These are phyloP conservation scores for Amphipoea lucens DNA, from an alignment of 2,888 invertebrate genomes.

Conservation along the genomic window DNA sequence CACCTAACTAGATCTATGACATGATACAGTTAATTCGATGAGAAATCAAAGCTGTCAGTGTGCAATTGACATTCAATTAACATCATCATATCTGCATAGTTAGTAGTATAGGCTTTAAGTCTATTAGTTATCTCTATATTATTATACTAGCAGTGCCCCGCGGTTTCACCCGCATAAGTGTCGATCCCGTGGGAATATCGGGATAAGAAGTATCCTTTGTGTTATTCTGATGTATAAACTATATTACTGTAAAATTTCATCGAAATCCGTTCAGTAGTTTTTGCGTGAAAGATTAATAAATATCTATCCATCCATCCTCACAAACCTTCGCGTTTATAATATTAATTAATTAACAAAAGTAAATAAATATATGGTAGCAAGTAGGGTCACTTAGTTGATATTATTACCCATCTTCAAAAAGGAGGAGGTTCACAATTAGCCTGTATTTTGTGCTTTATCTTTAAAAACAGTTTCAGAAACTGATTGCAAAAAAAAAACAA, in stretches of 20 bases:
- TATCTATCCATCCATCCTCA: too few relatives aligned
- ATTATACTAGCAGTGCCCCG: not conserved
- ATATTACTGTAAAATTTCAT: not conserved
- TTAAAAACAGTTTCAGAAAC: not conserved
- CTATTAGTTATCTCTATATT: not conserved
- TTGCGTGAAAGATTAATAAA: too few relatives aligned
- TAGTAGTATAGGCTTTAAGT: not conserved
- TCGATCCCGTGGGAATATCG: not conserved
- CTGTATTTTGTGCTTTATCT: too few relatives aligned
- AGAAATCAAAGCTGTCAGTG: slow-evolving; percentile 16
- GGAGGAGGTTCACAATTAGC: too few relatives aligned
- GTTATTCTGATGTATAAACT: not conserved
- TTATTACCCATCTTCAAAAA: too few relatives aligned
- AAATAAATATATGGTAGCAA: too few relatives aligned
- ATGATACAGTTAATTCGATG: slow-evolving; percentile 4
- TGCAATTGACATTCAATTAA: slow-evolving; percentile 34
- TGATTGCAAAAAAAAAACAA: not conserved
- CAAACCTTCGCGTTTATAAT: not conserved
- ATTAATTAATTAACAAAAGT: too few relatives aligned
- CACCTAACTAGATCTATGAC: not conserved
- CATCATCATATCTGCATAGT: not conserved
- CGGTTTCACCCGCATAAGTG: not conserved
- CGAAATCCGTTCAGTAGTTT: not conserved
- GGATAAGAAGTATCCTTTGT: not conserved
- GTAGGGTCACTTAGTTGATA: too few relatives aligned